Evolutionary conservation across 2,113 vertebrate species (phyloP).

Genomic region (Ammodytes dubius): DNA sequence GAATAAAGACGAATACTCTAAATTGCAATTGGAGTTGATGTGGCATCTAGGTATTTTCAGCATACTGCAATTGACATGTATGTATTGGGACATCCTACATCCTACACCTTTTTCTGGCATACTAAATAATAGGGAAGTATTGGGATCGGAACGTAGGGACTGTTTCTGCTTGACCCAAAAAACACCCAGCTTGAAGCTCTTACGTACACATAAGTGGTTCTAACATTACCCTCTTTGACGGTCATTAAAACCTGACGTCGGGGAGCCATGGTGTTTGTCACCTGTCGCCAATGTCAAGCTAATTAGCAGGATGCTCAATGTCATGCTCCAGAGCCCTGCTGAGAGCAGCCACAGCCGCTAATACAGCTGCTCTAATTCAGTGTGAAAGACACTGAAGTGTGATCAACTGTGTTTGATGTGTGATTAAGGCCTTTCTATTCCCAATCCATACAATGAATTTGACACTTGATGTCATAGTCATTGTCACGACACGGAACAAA

Average conservation of each 20-base stretch:
- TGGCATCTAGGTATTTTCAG: no score
- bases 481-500: background rate
- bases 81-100: no score
- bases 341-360: slow-evolving; percentile 12
- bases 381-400: slow-evolving; percentile 34
- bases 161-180: no score
- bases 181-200: background rate
- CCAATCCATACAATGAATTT: slow-evolving; percentile 29
- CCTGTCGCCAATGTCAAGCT: background rate
- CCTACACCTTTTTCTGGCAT: no score
- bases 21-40: no score
- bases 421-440: slow-evolving; percentile 23
- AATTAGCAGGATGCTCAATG: slow-evolving; percentile 21
- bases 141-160: no score
- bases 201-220: background rate
- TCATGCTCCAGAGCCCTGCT: background rate
- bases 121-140: no score
- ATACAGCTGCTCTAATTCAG: slow-evolving; percentile 41
- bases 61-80: no score
- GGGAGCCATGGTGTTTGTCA: background rate
- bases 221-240: background rate
- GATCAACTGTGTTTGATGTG: slow-evolving; percentile 2
- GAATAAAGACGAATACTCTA: no score
- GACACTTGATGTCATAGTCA: slow-evolving; percentile 46
- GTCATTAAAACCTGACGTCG: background rate